phyloP scores from a whole-genome alignment of 2,888 invertebrate genomes.

The Sinelater perroti region DNA sequence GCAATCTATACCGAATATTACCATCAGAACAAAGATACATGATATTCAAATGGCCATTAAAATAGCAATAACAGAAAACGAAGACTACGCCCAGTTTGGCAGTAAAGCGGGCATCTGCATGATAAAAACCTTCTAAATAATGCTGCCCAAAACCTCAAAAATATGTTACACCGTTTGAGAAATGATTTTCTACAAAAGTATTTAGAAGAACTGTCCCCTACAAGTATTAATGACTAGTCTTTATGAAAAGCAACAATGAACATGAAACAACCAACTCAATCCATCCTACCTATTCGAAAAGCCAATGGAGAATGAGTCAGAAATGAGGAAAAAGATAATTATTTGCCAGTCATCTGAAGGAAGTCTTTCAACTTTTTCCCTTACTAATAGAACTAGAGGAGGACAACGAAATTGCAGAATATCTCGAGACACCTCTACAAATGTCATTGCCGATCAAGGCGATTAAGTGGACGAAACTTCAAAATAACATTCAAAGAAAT shows the following conservation, averaged over 20 bases:
- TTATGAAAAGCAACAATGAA: too few relatives aligned
- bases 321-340: slow-evolving; percentile 4
- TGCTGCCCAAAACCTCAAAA: slow-evolving; percentile 33
- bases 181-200: slow-evolving; percentile 22
- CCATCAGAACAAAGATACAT: too few relatives aligned
- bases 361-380: background rate
- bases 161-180: slow-evolving; percentile 14
- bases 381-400: background rate
- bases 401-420: slow-evolving; percentile 2
- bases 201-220: slow-evolving; percentile 21
- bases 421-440: background rate
- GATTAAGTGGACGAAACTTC: background rate
- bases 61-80: too few relatives aligned
- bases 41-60: too few relatives aligned
- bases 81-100: too few relatives aligned
- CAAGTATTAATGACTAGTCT: slow-evolving; percentile 3
- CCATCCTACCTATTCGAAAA: slow-evolving; percentile 1
- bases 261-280: slow-evolving; percentile 5
- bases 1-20: too few relatives aligned
- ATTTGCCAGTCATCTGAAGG: background rate
- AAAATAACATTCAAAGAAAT: background rate
- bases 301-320: slow-evolving; percentile 1
- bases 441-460: background rate
- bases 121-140: slow-evolving; percentile 24
- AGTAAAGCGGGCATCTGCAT: background rate